Evolutionary conservation across 30 jellyfish, hydroid and myxozoan genomes (phyloP), one percentile per base, ranked within the genome.

Genomic region (Mastigias papua): DNA sequence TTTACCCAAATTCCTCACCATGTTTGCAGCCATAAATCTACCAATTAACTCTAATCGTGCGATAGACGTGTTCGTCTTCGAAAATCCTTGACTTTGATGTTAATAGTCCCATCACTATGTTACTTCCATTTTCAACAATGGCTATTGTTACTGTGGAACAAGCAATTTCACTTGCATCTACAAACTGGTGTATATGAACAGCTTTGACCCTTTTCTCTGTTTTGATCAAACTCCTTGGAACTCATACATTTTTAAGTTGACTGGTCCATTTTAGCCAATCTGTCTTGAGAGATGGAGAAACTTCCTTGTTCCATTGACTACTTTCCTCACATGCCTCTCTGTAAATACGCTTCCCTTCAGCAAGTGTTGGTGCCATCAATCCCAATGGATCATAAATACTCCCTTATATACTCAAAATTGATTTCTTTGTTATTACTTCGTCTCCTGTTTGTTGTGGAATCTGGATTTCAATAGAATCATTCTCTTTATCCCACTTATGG

Each of bases 141-240:
- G 73, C 34, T 82, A 42, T 42, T 8, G 54, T 42, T 8, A 68
- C 97, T 61, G 90, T 79, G 7, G 82, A 35, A 50, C 93, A 32
- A 37, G 95, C 97, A 16, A 31, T 82, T 27, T 88, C 49, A 76
- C 97, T 78, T 34, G 92, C 93, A 88, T 88, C 97, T 20, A 70
- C 97, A 69, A 88, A 88, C 33, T 48, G 46, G 70, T 88, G 89
- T 19, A 88, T 27, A 58, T 78, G 93, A 67, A 66, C 58, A 58
- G 54, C 70, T 35, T 77, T 34, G 78, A 88, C 84, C 46, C 48
- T 50, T 33, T 32, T 66, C 25, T 15, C 19, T 28, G 25, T 64
- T 57, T 76, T 63, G 7, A 57, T 49, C 54, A 78, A 76, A 32
- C 80, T 49, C 69, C 96, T 50, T 1, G 80, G 96, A 21, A 87